These are phyloP conservation scores for Sebastes flavidus DNA, from an alignment of 2,797 vertebrate genomes.

Conservation along the genomic window DNA sequence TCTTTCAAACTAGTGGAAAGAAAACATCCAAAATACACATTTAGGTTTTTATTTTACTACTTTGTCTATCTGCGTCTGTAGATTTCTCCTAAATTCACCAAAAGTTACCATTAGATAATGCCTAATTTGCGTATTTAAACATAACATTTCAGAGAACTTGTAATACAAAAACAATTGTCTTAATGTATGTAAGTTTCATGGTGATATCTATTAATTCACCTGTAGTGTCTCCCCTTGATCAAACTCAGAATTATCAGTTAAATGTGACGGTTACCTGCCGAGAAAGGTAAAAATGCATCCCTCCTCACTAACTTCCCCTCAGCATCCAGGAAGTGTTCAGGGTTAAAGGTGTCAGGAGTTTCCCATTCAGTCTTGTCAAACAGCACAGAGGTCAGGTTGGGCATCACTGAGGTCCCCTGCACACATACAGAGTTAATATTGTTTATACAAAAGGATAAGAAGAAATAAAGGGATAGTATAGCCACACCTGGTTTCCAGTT, in stretches of 20 bases:
- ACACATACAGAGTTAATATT: background rate
- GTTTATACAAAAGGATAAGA: background rate
- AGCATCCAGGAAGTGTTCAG: constrained; percentile 86
- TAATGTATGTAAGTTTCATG: too few species aligned
- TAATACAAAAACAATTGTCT: too few species aligned
- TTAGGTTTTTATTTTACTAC: too few species aligned
- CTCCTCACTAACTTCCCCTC: constrained; percentile 84
- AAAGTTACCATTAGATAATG: too few species aligned
- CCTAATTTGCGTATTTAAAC: background rate
- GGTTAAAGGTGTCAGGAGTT: constrained; percentile 87
- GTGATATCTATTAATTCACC: background rate
- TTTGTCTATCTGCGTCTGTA: too few species aligned
- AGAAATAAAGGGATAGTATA: too few species aligned
- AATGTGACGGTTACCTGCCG: constrained; percentile 79
- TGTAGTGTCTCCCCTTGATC: background rate
- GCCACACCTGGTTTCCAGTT: background rate
- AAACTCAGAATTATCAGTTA: background rate
- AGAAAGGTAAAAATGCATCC: constrained; percentile 88
- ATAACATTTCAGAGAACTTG: background rate
- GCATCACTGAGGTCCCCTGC: constrained; percentile 80
- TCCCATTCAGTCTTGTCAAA: constrained; percentile 88
- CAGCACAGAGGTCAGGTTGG: constrained; percentile 86
- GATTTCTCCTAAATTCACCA: too few species aligned
- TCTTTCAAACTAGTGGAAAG: too few species aligned
- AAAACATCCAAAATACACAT: too few species aligned